phyloP scores from a whole-genome alignment of 2,888 invertebrate genomes.

The Oligia strigilis region DNA sequence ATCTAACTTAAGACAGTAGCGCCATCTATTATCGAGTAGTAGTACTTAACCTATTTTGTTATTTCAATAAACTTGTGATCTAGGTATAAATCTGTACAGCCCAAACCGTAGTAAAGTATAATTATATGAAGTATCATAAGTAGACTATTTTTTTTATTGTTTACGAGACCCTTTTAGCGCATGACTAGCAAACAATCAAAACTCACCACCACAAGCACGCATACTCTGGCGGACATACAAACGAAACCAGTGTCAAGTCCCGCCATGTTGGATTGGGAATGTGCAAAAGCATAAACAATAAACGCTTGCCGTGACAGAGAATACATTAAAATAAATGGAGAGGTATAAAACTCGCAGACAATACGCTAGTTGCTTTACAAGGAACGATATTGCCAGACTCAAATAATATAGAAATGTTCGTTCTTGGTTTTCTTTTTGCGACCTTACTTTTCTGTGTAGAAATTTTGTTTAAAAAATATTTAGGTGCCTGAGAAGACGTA shows the following conservation, averaged over 20 bases:
- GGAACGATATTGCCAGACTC: conserved; percentile 53
- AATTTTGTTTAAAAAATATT: background rate
- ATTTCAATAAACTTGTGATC: background rate
- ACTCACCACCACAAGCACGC: background rate
- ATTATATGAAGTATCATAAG: too few species aligned
- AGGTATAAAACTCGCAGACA: conserved; percentile 57
- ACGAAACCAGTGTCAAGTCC: conserved; percentile 35
- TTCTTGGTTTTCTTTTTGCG: conserved; percentile 23
- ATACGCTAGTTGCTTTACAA: conserved; percentile 51
- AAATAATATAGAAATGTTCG: conserved; percentile 37
- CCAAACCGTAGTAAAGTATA: background rate
- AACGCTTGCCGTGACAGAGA: conserved; percentile 73
- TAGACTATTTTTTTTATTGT: background rate
- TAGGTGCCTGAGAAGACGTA: background rate
- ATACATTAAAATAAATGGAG: conserved; percentile 72
- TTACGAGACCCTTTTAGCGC: background rate
- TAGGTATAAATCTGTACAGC: background rate
- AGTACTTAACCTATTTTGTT: background rate
- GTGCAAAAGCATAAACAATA: conserved; percentile 73
- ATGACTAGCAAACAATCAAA: conserved; percentile 15
- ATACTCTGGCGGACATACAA: conserved; percentile 27
- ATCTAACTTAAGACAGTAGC: conserved; percentile 14
- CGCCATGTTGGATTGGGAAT: conserved; percentile 73
- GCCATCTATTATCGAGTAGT: conserved; percentile 71
- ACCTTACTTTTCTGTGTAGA: background rate